Evolutionary conservation across 2,888 invertebrate genomes (phyloP).

Genomic region (Euplexia lucipara): DNA sequence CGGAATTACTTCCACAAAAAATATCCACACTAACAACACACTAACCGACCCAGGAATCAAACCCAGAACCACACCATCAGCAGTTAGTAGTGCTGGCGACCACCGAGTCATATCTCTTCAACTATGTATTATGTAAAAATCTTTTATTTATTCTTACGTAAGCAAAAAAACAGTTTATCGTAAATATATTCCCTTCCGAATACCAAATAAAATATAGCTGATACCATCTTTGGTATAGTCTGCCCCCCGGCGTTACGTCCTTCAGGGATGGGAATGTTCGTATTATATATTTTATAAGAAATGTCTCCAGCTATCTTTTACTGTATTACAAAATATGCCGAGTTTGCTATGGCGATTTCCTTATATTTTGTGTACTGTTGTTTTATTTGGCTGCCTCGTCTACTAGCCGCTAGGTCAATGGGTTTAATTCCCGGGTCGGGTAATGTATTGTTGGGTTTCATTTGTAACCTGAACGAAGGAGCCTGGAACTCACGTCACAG

Average conservation of each 20-base stretch:
- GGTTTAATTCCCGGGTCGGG: too few relatives aligned
- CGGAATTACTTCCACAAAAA: too few relatives aligned
- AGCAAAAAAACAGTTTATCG: slow-evolving; percentile 38
- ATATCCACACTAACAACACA: too few relatives aligned
- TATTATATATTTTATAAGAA: slow-evolving; percentile 28
- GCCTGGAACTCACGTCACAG: too few relatives aligned
- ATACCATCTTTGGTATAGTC: slow-evolving; percentile 45
- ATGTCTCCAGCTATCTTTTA: slow-evolving; percentile 34
- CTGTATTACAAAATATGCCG: slow-evolving; percentile 18
- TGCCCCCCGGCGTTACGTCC: slow-evolving; percentile 45
- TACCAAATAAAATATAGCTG: slow-evolving; percentile 45
- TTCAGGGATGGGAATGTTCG: slow-evolving; percentile 11
- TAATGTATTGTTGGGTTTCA: too few relatives aligned
- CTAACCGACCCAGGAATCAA: too few relatives aligned
- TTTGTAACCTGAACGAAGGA: too few relatives aligned
- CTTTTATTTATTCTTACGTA: slow-evolving; percentile 19
- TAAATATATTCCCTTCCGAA: slow-evolving; percentile 44
- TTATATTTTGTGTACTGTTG: not conserved
- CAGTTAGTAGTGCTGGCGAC: too few relatives aligned
- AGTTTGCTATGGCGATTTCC: slow-evolving; percentile 13
- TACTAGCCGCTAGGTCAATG: not conserved
- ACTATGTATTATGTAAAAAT: slow-evolving; percentile 16
- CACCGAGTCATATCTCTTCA: not conserved
- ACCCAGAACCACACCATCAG: too few relatives aligned
- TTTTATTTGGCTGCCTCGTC: slow-evolving; percentile 8